Evolutionary conservation across 2,797 vertebrate species (phyloP).

Genomic region (Crypturellus tataupa): DNA sequence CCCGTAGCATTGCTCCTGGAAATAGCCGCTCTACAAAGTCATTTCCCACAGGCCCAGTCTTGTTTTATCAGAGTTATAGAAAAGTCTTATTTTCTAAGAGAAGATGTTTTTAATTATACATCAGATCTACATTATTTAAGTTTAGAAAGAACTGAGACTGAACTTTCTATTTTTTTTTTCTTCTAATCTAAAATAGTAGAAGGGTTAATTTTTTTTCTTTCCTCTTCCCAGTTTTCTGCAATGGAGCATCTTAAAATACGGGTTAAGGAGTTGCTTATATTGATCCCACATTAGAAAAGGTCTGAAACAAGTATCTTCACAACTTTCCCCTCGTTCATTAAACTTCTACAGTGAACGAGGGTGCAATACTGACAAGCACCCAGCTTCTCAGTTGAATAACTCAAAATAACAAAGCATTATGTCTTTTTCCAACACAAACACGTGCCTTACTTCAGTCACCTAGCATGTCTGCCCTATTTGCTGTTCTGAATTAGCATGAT

Average conservation of each 20-base stretch:
- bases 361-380: background rate
- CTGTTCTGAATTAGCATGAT: background rate
- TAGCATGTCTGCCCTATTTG: fast-evolving
- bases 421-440: background rate
- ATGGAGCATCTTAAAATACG: background rate
- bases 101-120: background rate
- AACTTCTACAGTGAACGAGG: background rate
- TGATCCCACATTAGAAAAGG: background rate
- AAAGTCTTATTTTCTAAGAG: background rate
- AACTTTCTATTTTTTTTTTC: background rate
- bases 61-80: background rate
- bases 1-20: background rate
- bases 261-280: background rate
- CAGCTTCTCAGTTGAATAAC: background rate
- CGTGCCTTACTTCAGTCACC: fast-evolving
- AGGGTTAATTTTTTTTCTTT: background rate
- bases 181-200: background rate
- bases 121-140: background rate
- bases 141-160: background rate
- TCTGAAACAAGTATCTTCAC: background rate
- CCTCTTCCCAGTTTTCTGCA: background rate
- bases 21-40: background rate
- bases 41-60: background rate
- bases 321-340: background rate
- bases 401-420: background rate